Conservation (phyloP, 92 coral and sea anemone genomes). For the Pocillopora meandrina region DNA sequence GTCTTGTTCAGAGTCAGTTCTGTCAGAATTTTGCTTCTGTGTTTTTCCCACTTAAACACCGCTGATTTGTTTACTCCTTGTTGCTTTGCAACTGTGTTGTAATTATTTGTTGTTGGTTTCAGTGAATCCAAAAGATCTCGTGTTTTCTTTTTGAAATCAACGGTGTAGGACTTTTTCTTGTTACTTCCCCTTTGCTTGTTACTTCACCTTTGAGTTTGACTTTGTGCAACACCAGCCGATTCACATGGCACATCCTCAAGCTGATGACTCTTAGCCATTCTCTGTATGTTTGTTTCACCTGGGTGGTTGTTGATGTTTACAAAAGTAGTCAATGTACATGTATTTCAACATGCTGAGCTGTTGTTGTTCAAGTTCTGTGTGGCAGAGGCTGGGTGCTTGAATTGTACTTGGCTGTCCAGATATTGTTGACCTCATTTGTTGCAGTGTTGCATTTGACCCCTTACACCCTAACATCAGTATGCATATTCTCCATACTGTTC, state of each 20-base stretch:
- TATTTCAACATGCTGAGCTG: conserved; percentile 42
- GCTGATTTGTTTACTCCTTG: conserved; percentile 63
- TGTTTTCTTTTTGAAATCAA: conserved; percentile 66
- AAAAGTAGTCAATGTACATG: conserved; percentile 39
- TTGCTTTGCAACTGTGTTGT: conserved; percentile 54
- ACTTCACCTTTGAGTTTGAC: no score
- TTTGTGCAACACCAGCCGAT: no score
- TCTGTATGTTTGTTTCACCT: conserved; percentile 14
- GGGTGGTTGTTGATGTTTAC: conserved; percentile 46
- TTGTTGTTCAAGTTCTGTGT: conserved; percentile 39
- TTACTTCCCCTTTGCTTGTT: no score
- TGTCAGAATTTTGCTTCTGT: conserved; percentile 47
- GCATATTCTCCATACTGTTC: no score
- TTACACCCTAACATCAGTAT: no score
- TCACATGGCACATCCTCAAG: conserved; percentile 46
- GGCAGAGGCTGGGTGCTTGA: conserved; percentile 54
- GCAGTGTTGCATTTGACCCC: conserved; percentile 60
- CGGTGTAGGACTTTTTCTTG: no score
- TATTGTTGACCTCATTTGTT: conserved; percentile 45
- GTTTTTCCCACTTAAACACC: conserved; percentile 70
- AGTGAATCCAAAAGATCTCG: conserved; percentile 62
- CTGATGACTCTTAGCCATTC: conserved; percentile 34
- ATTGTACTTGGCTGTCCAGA: conserved; percentile 66
- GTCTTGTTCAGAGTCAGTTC: conserved; percentile 26
- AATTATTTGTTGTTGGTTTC: conserved; percentile 42